phyloP scores from a whole-genome alignment of 2,888 invertebrate species.

The Lydus trimaculatus region DNA sequence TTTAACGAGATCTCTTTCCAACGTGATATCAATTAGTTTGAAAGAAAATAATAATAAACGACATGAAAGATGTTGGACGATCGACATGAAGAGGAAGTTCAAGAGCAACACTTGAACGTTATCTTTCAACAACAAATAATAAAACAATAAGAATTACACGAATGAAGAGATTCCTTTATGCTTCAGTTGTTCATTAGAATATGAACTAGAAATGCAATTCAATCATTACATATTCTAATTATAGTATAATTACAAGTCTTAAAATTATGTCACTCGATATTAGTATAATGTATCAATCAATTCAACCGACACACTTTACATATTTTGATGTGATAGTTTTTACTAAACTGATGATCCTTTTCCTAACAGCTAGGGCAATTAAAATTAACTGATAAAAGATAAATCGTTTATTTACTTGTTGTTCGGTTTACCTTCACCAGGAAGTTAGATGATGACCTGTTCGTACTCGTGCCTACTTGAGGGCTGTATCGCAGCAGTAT shows the following conservation, averaged over 20 bases:
- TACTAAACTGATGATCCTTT: background rate
- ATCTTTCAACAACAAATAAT: background rate
- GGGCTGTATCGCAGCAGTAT: conserved; percentile 17
- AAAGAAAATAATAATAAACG: background rate
- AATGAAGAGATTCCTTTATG: background rate
- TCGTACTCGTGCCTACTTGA: conserved; percentile 10
- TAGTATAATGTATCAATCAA: background rate
- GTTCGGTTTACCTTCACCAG: conserved; percentile 12
- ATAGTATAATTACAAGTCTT: too few species aligned
- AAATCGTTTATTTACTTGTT: background rate
- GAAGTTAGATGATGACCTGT: conserved; percentile 11
- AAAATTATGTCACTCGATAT: conserved; percentile 7
- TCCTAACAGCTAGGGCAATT: background rate
- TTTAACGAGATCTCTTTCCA: conserved; percentile 9
- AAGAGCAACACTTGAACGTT: background rate
- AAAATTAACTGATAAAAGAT: background rate
- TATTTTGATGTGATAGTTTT: background rate
- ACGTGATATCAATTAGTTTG: background rate
- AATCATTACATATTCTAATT: background rate
- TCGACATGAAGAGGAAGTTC: background rate
- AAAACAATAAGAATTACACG: conserved; percentile 7
- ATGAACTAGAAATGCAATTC: background rate
- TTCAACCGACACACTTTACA: background rate
- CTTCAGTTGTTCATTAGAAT: conserved; percentile 10
- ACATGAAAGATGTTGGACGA: background rate